Evolutionary conservation across 2,797 vertebrate genomes (phyloP).

Genomic region (Danio kyathit): DNA sequence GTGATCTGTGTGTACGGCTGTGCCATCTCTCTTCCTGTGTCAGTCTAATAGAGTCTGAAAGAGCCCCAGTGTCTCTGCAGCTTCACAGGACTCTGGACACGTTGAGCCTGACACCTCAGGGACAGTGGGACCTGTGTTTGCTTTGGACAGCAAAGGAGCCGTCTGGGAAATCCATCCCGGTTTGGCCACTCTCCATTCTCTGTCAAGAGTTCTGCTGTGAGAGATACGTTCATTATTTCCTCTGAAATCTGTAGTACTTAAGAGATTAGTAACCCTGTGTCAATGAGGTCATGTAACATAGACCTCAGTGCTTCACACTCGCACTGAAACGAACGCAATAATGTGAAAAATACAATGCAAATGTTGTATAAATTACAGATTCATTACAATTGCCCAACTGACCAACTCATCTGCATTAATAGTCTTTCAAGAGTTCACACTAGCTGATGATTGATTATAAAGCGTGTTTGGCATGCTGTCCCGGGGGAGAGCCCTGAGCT

Average conservation of each 20-base stretch:
- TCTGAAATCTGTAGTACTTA: constrained; percentile 35
- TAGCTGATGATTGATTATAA: too few species aligned
- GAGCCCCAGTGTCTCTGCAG: constrained; percentile 53
- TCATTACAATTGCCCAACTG: not conserved
- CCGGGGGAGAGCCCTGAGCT: too few species aligned
- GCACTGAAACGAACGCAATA: not conserved
- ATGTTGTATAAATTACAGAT: not conserved
- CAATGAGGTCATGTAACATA: constrained; percentile 6
- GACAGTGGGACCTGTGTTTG: constrained; percentile 60
- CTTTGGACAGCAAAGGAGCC: constrained; percentile 58
- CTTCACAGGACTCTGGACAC: constrained; percentile 45
- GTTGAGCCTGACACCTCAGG: constrained; percentile 62
- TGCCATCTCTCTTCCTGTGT: constrained; percentile 56
- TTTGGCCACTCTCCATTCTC: constrained; percentile 40
- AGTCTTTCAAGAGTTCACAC: too few species aligned
- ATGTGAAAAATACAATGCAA: not conserved
- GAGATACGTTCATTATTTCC: constrained; percentile 39
- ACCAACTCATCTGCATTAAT: not conserved
- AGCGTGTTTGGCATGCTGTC: too few species aligned
- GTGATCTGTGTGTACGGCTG: constrained; percentile 51
- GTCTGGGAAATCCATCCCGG: constrained; percentile 58
- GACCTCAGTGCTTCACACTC: constrained; percentile 1
- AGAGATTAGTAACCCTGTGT: constrained; percentile 40
- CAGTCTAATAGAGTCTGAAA: constrained; percentile 51
- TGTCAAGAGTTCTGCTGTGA: constrained; percentile 31